Evolutionary conservation across 1,140 invertebrate genomes (phyloP).

Genomic region (Atopsyche davidsoni): DNA sequence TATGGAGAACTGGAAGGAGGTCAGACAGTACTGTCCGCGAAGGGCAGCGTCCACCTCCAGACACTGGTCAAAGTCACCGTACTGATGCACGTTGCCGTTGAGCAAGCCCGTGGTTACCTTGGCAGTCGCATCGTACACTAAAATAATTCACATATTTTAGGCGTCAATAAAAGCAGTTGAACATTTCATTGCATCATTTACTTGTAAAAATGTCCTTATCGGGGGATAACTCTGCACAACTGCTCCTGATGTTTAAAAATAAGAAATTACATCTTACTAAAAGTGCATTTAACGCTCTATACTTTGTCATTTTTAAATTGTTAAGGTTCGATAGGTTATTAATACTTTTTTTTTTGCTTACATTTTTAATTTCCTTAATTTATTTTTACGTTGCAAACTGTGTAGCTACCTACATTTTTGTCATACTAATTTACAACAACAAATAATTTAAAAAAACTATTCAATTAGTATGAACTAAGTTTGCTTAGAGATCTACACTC

Average conservation of each 20-base stretch:
- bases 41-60: slow-evolving; percentile 39
- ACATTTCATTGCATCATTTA: not conserved
- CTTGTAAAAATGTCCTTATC: not conserved
- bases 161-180: not conserved
- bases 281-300: not conserved
- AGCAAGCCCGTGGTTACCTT: slow-evolving; percentile 43
- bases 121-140: slow-evolving; percentile 48
- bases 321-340: not conserved
- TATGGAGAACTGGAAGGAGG: slow-evolving; percentile 51
- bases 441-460: too few relatives aligned
- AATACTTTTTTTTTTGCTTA: too few relatives aligned
- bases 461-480: too few relatives aligned
- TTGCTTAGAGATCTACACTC: too few relatives aligned
- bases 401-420: too few relatives aligned
- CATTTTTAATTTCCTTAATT: too few relatives aligned
- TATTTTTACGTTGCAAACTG: too few relatives aligned
- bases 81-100: slow-evolving; percentile 41
- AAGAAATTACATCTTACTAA: not conserved
- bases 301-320: not conserved
- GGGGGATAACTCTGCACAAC: not conserved
- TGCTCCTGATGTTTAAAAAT: not conserved
- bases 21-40: slow-evolving; percentile 56
- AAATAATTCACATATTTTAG: slow-evolving; percentile 28
- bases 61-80: slow-evolving; percentile 50
- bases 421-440: too few relatives aligned